Evolutionary conservation across 2,888 invertebrate genomes (phyloP).

Genomic region (Hydropsyche betteni): DNA sequence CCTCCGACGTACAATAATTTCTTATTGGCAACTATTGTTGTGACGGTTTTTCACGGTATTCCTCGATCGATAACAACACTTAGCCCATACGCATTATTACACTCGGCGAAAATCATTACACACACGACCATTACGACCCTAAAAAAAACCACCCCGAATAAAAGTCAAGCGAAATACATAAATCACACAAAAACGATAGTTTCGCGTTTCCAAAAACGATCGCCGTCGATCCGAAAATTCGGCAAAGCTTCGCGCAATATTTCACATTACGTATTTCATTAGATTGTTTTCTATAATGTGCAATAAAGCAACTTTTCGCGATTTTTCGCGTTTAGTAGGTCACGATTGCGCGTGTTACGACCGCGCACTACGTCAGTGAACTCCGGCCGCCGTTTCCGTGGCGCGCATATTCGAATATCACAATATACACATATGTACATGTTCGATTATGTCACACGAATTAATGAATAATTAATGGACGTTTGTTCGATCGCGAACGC

Average conservation of each 20-base stretch:
- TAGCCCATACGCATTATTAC: background rate
- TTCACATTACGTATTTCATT: no score
- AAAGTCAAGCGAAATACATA: constrained; percentile 10
- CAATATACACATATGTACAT: background rate
- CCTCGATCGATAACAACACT: background rate
- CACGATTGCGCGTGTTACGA: constrained; percentile 5
- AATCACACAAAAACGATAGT: background rate
- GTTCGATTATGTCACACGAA: constrained; percentile 12
- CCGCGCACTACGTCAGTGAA: background rate
- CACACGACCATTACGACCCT: no score
- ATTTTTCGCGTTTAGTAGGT: background rate
- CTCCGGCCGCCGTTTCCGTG: constrained; percentile 11
- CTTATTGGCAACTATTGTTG: background rate
- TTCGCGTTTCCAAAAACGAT: background rate
- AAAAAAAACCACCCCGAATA: background rate
- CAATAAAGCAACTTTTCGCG: no score
- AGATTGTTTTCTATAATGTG: no score
- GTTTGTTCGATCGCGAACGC: background rate
- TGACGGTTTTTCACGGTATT: constrained; percentile 1
- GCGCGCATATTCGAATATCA: background rate
- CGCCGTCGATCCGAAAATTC: background rate
- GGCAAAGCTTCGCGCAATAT: no score
- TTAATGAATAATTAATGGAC: constrained; percentile 16
- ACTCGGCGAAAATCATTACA: background rate
- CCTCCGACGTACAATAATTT: no score